Evolutionary conservation across 1,140 invertebrate genomes (phyloP).

Genomic region (Drosophila parvula): DNA sequence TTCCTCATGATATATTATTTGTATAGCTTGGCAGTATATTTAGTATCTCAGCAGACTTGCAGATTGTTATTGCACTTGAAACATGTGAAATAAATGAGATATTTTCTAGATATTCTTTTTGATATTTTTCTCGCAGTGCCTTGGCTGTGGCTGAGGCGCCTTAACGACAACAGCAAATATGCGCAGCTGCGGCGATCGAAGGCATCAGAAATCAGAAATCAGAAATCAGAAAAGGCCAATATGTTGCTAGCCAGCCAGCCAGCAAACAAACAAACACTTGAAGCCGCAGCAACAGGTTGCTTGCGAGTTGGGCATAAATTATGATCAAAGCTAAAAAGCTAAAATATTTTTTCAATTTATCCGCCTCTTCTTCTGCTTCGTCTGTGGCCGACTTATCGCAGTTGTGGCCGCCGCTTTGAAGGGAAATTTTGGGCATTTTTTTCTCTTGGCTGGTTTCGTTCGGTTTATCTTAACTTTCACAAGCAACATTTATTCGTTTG

Average conservation of each 20-base stretch:
- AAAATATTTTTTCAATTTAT: slow-evolving; percentile 52
- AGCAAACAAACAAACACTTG: slow-evolving; percentile 8
- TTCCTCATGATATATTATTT: too few species aligned
- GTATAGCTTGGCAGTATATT: too few species aligned
- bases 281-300: slow-evolving; percentile 44
- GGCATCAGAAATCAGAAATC: slow-evolving; percentile 21
- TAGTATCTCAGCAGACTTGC: too few species aligned
- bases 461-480: slow-evolving; percentile 56
- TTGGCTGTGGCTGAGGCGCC: background rate
- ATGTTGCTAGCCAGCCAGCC: slow-evolving; percentile 37
- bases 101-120: too few species aligned
- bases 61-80: too few species aligned
- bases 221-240: slow-evolving; percentile 9
- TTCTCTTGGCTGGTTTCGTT: slow-evolving; percentile 27
- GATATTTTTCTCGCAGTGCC: slow-evolving; percentile 8
- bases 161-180: slow-evolving; percentile 40
- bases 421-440: slow-evolving; percentile 55
- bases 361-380: slow-evolving; percentile 18
- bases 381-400: slow-evolving; percentile 56
- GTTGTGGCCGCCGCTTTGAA: slow-evolving; percentile 7
- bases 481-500: slow-evolving; percentile 17
- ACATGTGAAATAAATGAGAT: too few species aligned
- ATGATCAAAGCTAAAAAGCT: slow-evolving; percentile 42
- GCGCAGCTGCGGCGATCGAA: slow-evolving; percentile 54
- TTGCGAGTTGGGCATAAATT: slow-evolving; percentile 60